Conservation (phyloP, 2,797 vertebrate species). For the Notoglanidium macrostoma region DNA sequence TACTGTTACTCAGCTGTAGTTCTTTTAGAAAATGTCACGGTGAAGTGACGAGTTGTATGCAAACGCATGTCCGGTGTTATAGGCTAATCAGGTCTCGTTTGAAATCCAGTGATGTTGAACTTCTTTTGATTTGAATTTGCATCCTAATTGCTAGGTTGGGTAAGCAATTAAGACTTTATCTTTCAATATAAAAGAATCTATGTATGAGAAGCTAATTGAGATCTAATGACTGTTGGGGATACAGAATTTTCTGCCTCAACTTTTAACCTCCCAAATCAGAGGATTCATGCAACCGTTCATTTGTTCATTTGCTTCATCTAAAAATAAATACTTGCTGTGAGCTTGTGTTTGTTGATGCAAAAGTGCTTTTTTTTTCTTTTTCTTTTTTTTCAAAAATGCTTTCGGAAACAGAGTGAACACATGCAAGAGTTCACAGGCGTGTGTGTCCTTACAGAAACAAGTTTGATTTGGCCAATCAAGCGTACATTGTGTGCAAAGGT, state of each 20-base stretch:
- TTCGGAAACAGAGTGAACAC: too few relatives aligned
- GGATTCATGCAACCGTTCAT: neutral
- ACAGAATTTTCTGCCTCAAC: neutral
- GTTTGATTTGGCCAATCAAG: neutral
- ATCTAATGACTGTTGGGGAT: neutral
- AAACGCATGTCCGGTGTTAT: neutral
- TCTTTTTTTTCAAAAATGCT: neutral
- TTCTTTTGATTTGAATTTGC: conserved; percentile 34
- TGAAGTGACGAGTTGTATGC: neutral
- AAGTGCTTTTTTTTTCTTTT: neutral
- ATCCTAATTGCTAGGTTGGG: conserved; percentile 25
- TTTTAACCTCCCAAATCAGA: neutral
- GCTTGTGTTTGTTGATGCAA: neutral
- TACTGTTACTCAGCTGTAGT: neutral
- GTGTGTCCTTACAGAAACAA: too few relatives aligned
- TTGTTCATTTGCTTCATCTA: neutral
- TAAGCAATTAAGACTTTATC: conserved; percentile 41
- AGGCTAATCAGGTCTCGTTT: neutral
- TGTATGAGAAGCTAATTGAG: neutral
- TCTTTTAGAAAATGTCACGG: neutral
- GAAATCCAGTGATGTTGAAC: conserved; percentile 3
- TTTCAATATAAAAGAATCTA: neutral
- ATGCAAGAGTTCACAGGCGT: too few relatives aligned
- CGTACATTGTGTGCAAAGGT: neutral
- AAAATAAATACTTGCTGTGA: neutral